phyloP scores from a whole-genome alignment of 2,113 vertebrate genomes.

The Oncorhynchus tshawytscha region DNA sequence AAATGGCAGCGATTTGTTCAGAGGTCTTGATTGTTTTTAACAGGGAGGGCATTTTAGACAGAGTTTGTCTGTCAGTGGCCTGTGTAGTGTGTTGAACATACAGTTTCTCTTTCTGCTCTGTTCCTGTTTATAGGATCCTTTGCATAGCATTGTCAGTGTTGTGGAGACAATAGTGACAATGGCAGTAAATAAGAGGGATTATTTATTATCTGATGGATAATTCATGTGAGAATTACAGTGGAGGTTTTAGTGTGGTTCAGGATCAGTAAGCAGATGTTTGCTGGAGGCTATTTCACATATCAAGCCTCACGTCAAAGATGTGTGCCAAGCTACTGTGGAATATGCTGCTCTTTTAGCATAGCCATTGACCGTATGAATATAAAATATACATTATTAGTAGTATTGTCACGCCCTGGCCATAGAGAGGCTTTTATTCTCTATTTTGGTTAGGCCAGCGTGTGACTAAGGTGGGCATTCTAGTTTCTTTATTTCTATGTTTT shows the following conservation, averaged over 20 bases:
- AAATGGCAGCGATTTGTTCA: too few relatives aligned
- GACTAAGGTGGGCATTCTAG: too few relatives aligned
- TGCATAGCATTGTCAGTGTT: not conserved
- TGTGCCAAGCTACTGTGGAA: not conserved
- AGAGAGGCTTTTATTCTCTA: too few relatives aligned
- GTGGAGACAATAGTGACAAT: not conserved
- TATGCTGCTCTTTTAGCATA: not conserved
- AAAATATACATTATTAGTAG: not conserved
- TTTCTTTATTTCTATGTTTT: too few relatives aligned
- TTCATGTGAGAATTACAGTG: constrained; percentile 9
- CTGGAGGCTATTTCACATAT: constrained; percentile 15
- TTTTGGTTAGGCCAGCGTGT: too few relatives aligned
- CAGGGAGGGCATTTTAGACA: too few relatives aligned
- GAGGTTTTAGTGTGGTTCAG: constrained; percentile 1
- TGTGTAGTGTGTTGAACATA: too few relatives aligned
- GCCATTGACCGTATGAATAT: not conserved
- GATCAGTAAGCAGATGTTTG: constrained; percentile 31
- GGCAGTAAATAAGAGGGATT: not conserved
- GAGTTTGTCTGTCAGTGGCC: too few relatives aligned
- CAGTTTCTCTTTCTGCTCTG: not conserved
- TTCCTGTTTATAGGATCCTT: not conserved
- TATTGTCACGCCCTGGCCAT: not conserved
- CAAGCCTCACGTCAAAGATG: not conserved
- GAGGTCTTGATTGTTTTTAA: too few relatives aligned
- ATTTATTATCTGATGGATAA: constrained; percentile 8